Base-by-base conservation (phyloP, 2,113 vertebrate species). In the Ursus arctos region DNA sequence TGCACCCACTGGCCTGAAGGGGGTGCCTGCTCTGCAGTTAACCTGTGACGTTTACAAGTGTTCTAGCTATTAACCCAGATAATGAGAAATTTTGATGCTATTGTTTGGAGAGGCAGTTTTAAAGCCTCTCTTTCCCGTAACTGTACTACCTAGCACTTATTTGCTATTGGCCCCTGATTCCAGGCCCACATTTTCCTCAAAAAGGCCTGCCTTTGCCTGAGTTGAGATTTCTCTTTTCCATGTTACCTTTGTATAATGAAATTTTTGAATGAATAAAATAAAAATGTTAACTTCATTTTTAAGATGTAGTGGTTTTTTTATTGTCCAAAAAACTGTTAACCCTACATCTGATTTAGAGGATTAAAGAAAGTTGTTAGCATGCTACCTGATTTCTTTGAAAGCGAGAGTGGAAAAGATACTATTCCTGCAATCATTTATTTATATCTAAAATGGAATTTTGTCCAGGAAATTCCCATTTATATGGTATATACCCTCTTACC, bases 241-340 rank as follows among this genome's bases (percentile, higher is more conserved):
- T 76, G 88, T 95, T 96, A 49, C 4, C 12, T 94, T 94, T 97
- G 16, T 86, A 26, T 74, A 85, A 74, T 83, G 22, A 89, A 86
- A 19, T 33, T 13, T 65, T 76, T 94, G 65, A 74, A 74, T 84
- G 26, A 96, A 96, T 87, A 97, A 96, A 94, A 67, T 59, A 33
- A 47, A 91, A 53, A 47, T 86, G 43, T 85, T 76, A 63, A 10
- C 81, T 96, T 65, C n/a, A 19, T 59, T 69, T 61, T 28, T 36
- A 85, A 84, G 93, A 8, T 67, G 12, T 40, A 31, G 36, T 33
- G 61, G 15, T 14, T 33, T n/a, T 10, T 94, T 72, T 77, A 55
- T 71, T 69, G 40, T 96, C 16, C 55, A 14, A 24, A 88, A 79
- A 40, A 7, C 16, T 12, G 55, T 72, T 90, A 69, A 53, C 77